Conservation (phyloP, 2,888 invertebrate species). For the Dryobota labecula region DNA sequence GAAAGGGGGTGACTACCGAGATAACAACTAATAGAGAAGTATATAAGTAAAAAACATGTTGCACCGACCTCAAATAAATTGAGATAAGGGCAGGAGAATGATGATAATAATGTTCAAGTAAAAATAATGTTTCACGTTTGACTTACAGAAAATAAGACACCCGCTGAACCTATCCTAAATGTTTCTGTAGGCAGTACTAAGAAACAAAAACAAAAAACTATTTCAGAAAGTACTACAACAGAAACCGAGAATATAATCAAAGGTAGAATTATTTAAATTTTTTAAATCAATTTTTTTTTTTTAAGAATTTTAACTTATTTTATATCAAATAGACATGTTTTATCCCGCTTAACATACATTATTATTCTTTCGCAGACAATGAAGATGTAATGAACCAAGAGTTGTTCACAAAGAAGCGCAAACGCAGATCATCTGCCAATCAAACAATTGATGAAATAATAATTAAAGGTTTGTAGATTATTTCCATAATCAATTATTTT, state of each 20-base stretch:
- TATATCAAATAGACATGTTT: neutral
- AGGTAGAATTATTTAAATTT: slow-evolving; percentile 27
- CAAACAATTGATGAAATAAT: slow-evolving; percentile 47
- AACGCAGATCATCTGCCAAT: slow-evolving; percentile 61
- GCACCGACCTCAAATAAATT: too few relatives aligned
- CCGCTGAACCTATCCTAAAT: slow-evolving; percentile 22
- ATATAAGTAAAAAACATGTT: too few relatives aligned
- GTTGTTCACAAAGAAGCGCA: slow-evolving; percentile 53
- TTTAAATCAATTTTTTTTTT: neutral
- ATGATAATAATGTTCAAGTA: neutral
- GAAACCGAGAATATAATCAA: slow-evolving; percentile 18
- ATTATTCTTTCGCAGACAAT: slow-evolving; percentile 34
- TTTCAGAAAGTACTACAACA: slow-evolving; percentile 17
- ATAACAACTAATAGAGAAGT: too few relatives aligned
- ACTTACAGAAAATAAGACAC: slow-evolving; percentile 30
- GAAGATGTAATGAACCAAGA: slow-evolving; percentile 25
- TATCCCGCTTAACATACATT: neutral
- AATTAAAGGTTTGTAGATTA: slow-evolving; percentile 48
- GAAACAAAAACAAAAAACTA: slow-evolving; percentile 41
- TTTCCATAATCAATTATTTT: neutral
- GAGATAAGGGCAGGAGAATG: too few relatives aligned
- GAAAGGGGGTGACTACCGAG: too few relatives aligned
- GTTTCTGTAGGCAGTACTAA: slow-evolving; percentile 40
- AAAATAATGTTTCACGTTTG: slow-evolving; percentile 7
- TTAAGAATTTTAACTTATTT: neutral